Evolutionary conservation across 2,888 invertebrate species (phyloP), one percentile per base, ranked within the genome.

Genomic region (Phragmatobia fuliginosa): DNA sequence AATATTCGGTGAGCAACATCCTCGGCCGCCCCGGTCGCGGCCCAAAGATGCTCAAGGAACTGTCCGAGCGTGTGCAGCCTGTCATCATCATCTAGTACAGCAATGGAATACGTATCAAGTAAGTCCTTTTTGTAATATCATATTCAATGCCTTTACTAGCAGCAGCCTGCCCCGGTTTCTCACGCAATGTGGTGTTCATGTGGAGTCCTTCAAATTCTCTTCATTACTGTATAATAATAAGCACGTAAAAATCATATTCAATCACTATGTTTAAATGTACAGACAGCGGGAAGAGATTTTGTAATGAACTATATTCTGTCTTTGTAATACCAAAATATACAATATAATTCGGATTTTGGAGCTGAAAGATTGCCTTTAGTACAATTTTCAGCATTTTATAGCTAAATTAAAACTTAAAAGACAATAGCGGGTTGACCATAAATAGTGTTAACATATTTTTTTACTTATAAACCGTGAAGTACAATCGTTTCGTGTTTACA

Each of bases 101-200:
- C 99, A 99, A 94, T 99, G 99, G 99, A 97, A 97, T 88, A 95
- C 96, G 36, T 98, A 97, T 89, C 96, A 97, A 95, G 96, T 96
- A 75, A 87, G 83, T 62, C 11, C 25, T 31, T 36, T 1, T 25
- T n/a, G n/a, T n/a, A n/a, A n/a, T n/a, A n/a, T n/a, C n/a, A n/a
- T n/a, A n/a, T n/a, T n/a, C n/a, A n/a, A n/a, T n/a, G n/a, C n/a
- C n/a, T n/a, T n/a, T n/a, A n/a, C n/a, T n/a, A n/a, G n/a, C n/a
- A n/a, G n/a, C n/a, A n/a, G n/a, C n/a, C n/a, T n/a, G n/a, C n/a
- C n/a, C n/a, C n/a, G n/a, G n/a, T n/a, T n/a, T n/a, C n/a, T n/a
- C n/a, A n/a, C n/a, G n/a, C n/a, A n/a, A n/a, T n/a, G n/a, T 14
- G 11, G 38, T 38, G 14, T 10, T 2, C 11, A 3, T 38, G 38